Conservation (phyloP, 2,113 vertebrate genomes). For the Thomomys bottae region DNA sequence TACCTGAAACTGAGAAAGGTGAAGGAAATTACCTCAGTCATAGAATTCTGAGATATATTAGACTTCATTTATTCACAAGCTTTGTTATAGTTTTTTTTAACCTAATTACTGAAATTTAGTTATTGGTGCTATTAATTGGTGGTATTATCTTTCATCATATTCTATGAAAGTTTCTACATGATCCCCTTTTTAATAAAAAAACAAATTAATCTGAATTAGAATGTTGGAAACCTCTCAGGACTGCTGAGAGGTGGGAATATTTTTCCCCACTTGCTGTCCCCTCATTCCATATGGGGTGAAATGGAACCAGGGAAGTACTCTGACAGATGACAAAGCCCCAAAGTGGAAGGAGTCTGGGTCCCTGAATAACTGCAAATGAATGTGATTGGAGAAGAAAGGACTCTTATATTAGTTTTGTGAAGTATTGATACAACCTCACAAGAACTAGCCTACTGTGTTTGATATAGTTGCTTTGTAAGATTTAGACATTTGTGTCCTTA, state of each 20-base stretch:
- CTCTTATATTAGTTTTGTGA: background rate
- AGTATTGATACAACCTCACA: background rate
- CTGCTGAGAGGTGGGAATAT: background rate
- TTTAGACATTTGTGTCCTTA: background rate
- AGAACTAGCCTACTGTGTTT: background rate
- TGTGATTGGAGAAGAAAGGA: background rate
- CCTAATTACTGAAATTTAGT: background rate
- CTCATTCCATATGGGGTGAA: background rate
- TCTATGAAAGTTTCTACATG: background rate
- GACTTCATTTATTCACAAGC: background rate
- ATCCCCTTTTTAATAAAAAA: background rate
- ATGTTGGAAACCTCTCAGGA: background rate
- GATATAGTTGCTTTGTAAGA: background rate
- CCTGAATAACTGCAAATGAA: background rate
- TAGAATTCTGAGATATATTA: background rate
- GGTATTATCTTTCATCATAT: background rate
- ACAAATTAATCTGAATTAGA: conserved; percentile 2
- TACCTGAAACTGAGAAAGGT: background rate
- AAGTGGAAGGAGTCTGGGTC: background rate
- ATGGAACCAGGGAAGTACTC: background rate
- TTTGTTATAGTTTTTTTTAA: background rate
- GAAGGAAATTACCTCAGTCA: background rate
- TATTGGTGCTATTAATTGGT: background rate
- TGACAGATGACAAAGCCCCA: background rate
- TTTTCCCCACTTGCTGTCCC: background rate